These are phyloP conservation scores for Himantopus leucocephalus DNA, from an alignment of 2,113 vertebrate species.

Conservation along the genomic window DNA sequence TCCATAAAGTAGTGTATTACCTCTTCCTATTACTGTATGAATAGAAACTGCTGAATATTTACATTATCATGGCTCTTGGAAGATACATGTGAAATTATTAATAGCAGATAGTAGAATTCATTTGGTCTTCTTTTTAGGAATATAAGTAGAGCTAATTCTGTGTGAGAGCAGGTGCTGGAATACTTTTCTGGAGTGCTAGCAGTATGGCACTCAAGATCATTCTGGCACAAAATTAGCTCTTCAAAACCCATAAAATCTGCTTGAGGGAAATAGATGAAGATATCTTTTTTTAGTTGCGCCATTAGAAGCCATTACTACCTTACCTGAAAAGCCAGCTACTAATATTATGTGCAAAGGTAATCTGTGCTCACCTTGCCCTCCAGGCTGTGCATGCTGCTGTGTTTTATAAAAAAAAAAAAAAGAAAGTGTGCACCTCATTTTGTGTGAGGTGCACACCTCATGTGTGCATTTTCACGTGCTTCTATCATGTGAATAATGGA, in stretches of 20 bases:
- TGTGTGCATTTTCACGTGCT: not conserved
- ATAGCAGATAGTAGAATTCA: not conserved
- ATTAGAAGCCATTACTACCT: not conserved
- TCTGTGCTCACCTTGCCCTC: not conserved
- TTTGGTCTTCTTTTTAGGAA: conserved; percentile 21
- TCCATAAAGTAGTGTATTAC: not conserved
- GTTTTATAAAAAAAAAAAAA: not conserved
- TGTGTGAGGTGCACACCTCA: not conserved
- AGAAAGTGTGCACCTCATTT: not conserved
- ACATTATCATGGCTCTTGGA: not conserved
- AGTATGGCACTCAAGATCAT: conserved; percentile 10
- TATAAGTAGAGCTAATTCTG: conserved; percentile 22
- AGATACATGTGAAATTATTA: conserved; percentile 2
- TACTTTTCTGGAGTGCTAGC: conserved; percentile 20
- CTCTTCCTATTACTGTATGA: not conserved
- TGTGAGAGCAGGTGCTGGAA: conserved; percentile 14
- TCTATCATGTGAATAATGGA: not conserved
- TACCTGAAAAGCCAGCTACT: not conserved
- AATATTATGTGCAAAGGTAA: not conserved
- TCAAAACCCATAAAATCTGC: not conserved
- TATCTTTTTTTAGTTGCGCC: not conserved
- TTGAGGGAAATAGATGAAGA: not conserved
- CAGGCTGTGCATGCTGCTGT: not conserved
- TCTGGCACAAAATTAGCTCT: conserved; percentile 22
- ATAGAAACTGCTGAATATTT: conserved; percentile 20